A percentile compares a stretch with the other conserved stretches of the same genome.
Evolutionary conservation across 2,888 invertebrate genomes (phyloP).

Genomic region (Seladonia tumulorum): DNA sequence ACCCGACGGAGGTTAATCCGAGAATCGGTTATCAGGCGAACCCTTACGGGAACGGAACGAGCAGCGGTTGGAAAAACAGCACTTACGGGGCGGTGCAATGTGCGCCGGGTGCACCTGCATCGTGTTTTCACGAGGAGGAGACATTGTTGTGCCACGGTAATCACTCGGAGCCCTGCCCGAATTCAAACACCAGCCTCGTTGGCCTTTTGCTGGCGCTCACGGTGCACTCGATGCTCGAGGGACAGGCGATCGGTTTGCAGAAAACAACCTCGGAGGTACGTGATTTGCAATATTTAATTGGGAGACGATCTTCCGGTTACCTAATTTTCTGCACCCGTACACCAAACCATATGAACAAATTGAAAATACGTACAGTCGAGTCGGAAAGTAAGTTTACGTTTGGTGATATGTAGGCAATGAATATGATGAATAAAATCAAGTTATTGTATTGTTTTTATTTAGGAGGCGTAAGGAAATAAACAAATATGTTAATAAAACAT

Average conservation of each 20-base stretch:
- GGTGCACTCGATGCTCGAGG: constrained; percentile 92
- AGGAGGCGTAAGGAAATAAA: too few species aligned
- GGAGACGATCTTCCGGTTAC: too few species aligned
- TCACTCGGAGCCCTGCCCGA: constrained; percentile 88
- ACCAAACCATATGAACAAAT: too few species aligned
- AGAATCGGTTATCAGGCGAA: constrained; percentile 58
- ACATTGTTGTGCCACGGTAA: constrained; percentile 88
- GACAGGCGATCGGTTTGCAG: constrained; percentile 93
- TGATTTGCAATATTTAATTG: constrained; percentile 75
- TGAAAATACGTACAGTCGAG: too few species aligned
- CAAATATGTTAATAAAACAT: too few species aligned
- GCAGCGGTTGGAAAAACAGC: constrained; percentile 26
- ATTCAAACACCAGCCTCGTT: constrained; percentile 87
- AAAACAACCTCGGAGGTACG: constrained; percentile 87
- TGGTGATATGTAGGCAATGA: too few species aligned
- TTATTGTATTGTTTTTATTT: too few species aligned
- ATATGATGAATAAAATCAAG: too few species aligned
- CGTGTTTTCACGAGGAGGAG: constrained; percentile 82
- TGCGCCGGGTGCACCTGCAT: constrained; percentile 57
- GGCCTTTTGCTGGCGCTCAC: constrained; percentile 91
- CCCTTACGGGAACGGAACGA: constrained; percentile 4
- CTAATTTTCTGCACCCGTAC: too few species aligned
- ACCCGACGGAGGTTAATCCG: constrained; percentile 37
- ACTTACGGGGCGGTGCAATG: constrained; percentile 64
- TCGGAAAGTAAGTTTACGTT: too few species aligned